Conservation (phyloP, 1,140 invertebrate species). For the Asobara japonica region DNA sequence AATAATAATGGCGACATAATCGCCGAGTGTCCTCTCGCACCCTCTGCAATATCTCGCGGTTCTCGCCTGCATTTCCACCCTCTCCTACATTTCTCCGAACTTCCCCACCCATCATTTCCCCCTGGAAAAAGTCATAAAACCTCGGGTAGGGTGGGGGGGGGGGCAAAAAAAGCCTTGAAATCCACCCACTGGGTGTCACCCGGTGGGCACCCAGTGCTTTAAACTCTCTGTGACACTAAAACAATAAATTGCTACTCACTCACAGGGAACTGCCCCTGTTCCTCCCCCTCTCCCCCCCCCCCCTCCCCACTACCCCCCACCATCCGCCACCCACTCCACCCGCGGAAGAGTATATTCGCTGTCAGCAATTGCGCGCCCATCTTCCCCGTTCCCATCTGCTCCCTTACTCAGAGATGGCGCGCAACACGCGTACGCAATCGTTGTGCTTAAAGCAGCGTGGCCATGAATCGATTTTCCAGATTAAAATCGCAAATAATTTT, state of each 20-base stretch:
- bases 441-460: too few relatives aligned
- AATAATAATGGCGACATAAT: slow-evolving; percentile 25
- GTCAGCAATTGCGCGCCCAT: slow-evolving; percentile 60
- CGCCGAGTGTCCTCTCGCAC: neutral
- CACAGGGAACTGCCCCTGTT: too few relatives aligned
- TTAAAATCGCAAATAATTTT: too few relatives aligned
- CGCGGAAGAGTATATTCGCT: slow-evolving; percentile 54
- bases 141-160: neutral
- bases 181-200: neutral
- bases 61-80: slow-evolving; percentile 34
- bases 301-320: neutral
- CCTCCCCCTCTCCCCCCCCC: neutral
- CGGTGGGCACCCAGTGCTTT: neutral
- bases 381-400: neutral
- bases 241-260: slow-evolving; percentile 60
- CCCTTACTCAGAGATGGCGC: slow-evolving; percentile 29
- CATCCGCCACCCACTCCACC: neutral
- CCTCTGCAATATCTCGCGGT: neutral
- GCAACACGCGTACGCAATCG: slow-evolving; percentile 50
- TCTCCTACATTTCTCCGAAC: slow-evolving; percentile 14
- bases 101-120: slow-evolving; percentile 38
- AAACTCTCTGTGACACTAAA: slow-evolving; percentile 42
- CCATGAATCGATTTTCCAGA: too few relatives aligned
- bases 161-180: neutral
- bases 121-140: neutral